These are phyloP conservation scores for Silurus meridionalis DNA, from an alignment of 2,113 vertebrate genomes.

Conservation along the genomic window DNA sequence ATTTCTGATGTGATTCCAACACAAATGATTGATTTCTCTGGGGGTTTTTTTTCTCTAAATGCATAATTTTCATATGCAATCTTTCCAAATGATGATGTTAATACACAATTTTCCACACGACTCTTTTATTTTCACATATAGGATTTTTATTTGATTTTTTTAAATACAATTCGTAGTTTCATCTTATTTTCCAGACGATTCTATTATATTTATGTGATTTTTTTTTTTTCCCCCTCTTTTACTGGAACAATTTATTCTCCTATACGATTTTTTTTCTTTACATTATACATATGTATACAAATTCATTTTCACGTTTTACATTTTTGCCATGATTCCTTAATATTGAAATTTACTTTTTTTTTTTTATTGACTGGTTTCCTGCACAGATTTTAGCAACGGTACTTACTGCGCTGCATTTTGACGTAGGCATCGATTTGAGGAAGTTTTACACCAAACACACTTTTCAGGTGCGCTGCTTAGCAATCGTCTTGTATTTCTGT, in stretches of 20 bases:
- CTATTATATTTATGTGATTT: background rate
- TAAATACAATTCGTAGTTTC: background rate
- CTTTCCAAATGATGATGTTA: too few species aligned
- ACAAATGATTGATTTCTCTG: too few species aligned
- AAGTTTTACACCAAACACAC: background rate
- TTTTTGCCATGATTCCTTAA: background rate
- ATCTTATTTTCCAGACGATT: background rate
- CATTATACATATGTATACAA: background rate
- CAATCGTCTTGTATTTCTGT: conserved; percentile 25
- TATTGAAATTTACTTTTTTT: background rate
- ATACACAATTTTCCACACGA: background rate
- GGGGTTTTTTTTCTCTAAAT: too few species aligned
- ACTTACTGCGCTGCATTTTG: background rate
- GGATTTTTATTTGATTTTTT: background rate
- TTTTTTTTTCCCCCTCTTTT: background rate
- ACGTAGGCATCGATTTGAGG: conserved; percentile 14
- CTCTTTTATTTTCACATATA: background rate
- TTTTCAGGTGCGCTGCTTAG: background rate
- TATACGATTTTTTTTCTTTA: background rate
- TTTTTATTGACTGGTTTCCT: background rate
- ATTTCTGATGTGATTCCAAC: too few species aligned
- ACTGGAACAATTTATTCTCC: background rate
- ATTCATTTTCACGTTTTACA: background rate
- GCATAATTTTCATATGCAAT: too few species aligned
- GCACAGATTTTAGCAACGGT: conserved; percentile 19